phyloP scores from a whole-genome alignment of 2,797 vertebrate genomes.

The Neomorphus geoffroyi region DNA sequence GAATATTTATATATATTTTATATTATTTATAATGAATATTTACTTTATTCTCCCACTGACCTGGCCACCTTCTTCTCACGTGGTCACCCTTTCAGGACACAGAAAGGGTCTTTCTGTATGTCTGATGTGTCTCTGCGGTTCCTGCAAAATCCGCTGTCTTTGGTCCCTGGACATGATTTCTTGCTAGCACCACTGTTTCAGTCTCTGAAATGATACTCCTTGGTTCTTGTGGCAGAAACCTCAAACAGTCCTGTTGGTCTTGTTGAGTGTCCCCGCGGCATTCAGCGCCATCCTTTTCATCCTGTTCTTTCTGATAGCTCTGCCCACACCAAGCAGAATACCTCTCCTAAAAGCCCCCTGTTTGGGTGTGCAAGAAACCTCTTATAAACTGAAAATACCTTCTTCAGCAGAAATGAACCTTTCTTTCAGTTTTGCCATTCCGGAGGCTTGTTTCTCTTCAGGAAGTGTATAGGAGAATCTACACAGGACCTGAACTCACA shows the following conservation, averaged over 20 bases:
- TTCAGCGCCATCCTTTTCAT: not conserved
- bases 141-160: not conserved
- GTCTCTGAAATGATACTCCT: not conserved
- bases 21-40: not conserved
- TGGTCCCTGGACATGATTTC: not conserved
- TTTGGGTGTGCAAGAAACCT: not conserved
- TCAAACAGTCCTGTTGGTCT: not conserved
- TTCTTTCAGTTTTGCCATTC: not conserved
- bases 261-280: not conserved
- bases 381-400: constrained; percentile 1
- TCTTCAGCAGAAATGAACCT: not conserved
- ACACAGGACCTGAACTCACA: not conserved
- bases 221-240: not conserved
- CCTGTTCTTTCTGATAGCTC: not conserved
- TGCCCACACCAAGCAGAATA: not conserved
- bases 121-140: not conserved
- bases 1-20: no score
- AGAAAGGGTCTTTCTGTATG: not conserved
- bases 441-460: not conserved
- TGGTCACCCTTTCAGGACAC: not conserved
- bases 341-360: not conserved
- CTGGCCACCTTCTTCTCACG: not conserved
- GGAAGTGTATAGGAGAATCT: constrained; percentile 2
- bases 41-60: not conserved
- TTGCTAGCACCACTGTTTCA: not conserved